These are phyloP conservation scores for Dryas iulia DNA, from an alignment of 1,140 invertebrate genomes.

Conservation along the genomic window DNA sequence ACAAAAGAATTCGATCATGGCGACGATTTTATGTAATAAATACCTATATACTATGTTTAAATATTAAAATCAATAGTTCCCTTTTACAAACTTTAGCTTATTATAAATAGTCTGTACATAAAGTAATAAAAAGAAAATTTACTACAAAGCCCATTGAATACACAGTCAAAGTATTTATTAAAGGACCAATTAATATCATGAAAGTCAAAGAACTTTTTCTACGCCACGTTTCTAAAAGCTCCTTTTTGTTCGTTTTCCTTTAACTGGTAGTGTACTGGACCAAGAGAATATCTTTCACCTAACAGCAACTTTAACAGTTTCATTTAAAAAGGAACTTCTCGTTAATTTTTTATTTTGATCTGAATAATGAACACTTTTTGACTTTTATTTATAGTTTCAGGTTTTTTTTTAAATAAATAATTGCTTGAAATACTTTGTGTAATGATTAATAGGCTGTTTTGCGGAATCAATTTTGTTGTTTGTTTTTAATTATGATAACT, in stretches of 20 bases:
- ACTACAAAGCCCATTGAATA: not conserved
- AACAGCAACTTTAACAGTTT: not conserved
- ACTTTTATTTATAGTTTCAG: not conserved
- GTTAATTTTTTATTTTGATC: not conserved
- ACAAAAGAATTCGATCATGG: too few species aligned
- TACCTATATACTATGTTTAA: too few species aligned
- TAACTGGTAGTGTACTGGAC: not conserved
- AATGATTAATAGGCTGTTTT: too few species aligned
- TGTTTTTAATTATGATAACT: too few species aligned
- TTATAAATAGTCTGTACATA: not conserved
- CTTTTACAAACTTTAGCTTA: not conserved
- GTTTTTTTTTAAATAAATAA: not conserved
- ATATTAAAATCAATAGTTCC: not conserved
- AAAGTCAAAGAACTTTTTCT: slow-evolving; percentile 1
- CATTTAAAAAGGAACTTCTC: not conserved
- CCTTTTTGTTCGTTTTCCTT: not conserved
- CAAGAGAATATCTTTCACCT: not conserved
- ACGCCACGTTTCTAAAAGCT: not conserved
- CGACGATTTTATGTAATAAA: too few species aligned
- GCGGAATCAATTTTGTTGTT: too few species aligned
- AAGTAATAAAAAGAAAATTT: not conserved
- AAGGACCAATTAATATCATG: slow-evolving; percentile 1
- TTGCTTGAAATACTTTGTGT: too few species aligned
- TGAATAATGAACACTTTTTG: not conserved
- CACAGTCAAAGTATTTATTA: not conserved